Conservation (phyloP, 2,113 vertebrate species). For the Pseudonaja textilis region DNA sequence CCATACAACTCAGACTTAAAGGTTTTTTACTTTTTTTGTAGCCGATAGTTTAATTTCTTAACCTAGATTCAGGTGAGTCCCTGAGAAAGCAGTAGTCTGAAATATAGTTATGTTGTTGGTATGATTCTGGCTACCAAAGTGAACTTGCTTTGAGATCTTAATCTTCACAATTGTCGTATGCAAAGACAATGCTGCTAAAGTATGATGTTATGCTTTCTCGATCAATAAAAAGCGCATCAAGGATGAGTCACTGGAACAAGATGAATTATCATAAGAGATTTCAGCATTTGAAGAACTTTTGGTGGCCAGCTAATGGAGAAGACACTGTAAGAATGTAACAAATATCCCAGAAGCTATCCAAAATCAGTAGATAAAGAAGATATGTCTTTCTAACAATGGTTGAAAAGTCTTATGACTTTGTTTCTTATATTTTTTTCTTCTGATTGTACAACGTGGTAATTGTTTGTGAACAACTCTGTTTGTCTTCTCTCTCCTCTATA, state of each 20-base stretch:
- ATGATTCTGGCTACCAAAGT: not conserved
- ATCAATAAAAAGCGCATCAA: not conserved
- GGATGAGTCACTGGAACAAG: not conserved
- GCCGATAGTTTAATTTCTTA: not conserved
- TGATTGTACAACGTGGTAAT: not conserved
- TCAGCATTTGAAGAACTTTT: not conserved
- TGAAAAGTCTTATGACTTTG: not conserved
- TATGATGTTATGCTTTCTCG: not conserved
- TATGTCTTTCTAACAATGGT: slow-evolving; percentile 8
- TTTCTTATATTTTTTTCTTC: not conserved
- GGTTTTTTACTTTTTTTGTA: not conserved
- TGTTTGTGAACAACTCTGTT: not conserved
- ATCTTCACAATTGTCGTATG: not conserved
- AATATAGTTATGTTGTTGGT: not conserved
- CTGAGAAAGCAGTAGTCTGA: not conserved
- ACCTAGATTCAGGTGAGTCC: not conserved
- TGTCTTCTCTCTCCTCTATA: not conserved
- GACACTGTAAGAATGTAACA: not conserved
- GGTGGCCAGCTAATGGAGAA: not conserved
- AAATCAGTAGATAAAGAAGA: not conserved
- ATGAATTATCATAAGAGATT: not conserved
- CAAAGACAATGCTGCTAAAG: not conserved
- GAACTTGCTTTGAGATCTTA: not conserved
- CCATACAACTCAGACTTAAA: not conserved
- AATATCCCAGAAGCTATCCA: not conserved